phyloP scores from a whole-genome alignment of 2,888 invertebrate species.

The Brenthis hecate region DNA sequence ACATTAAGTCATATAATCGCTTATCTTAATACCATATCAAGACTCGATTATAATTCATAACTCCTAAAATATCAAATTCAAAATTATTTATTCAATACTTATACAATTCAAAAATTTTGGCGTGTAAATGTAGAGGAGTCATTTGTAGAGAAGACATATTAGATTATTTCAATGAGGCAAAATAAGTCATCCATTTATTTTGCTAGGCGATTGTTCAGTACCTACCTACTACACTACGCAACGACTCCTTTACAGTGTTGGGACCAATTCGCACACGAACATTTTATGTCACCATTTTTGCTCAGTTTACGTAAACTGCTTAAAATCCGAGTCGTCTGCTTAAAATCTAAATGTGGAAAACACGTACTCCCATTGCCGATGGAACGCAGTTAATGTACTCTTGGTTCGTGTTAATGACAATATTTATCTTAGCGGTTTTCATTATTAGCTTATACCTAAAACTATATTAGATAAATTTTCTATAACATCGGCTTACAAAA shows the following conservation, averaged over 20 bases:
- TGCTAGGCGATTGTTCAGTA: constrained; percentile 16
- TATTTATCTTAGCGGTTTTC: constrained; percentile 20
- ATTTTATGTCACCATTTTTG: constrained; percentile 39
- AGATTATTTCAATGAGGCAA: constrained; percentile 1
- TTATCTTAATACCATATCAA: background rate
- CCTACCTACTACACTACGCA: constrained; percentile 30
- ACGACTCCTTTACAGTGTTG: constrained; percentile 66
- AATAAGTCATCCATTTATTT: constrained; percentile 1
- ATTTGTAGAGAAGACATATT: background rate
- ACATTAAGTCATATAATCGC: background rate
- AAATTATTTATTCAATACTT: background rate
- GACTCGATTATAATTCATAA: background rate
- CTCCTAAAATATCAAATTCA: background rate
- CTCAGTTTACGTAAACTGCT: constrained; percentile 47
- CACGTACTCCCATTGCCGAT: background rate
- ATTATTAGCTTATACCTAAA: constrained; percentile 15
- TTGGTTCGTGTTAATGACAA: constrained; percentile 26
- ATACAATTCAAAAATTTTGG: constrained; percentile 20
- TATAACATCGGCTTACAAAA: constrained; percentile 6
- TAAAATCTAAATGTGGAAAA: background rate
- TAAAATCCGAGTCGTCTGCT: constrained; percentile 10
- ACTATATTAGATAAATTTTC: background rate
- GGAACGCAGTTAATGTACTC: constrained; percentile 18
- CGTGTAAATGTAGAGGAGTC: constrained; percentile 38
- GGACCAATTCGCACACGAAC: constrained; percentile 67